phyloP scores from a whole-genome alignment of 2,797 vertebrate genomes.

The Orientallactaga sibirica region DNA sequence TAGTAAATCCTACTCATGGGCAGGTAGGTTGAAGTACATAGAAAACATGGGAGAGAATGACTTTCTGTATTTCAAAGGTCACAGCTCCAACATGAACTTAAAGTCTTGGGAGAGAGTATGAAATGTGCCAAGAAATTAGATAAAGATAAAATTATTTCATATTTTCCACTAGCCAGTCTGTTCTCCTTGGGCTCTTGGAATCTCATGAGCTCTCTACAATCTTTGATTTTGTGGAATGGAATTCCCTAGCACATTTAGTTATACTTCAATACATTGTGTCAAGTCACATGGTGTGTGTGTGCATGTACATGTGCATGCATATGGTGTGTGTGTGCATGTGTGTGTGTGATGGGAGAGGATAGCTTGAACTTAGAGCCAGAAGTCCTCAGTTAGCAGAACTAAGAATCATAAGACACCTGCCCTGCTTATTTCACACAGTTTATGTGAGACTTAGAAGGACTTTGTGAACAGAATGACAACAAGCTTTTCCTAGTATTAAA shows the following conservation, averaged over 20 bases:
- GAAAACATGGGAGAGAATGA: not conserved
- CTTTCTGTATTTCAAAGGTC: not conserved
- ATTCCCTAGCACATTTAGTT: not conserved
- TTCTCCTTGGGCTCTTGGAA: not conserved
- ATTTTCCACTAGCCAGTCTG: not conserved
- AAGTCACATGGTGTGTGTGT: not conserved
- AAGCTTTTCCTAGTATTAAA: conserved; percentile 12
- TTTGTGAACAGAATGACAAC: conserved; percentile 2
- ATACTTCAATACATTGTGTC: not conserved
- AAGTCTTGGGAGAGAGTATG: not conserved
- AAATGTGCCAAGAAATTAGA: not conserved
- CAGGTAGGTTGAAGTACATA: not conserved
- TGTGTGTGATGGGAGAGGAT: not conserved
- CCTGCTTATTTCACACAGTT: not conserved
- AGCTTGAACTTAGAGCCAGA: not conserved
- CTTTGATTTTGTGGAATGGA: not conserved
- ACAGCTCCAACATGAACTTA: not conserved
- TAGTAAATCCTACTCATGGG: not conserved
- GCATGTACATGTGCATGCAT: not conserved
- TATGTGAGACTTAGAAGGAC: not conserved
- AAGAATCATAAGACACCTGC: not conserved
- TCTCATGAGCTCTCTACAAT: not conserved
- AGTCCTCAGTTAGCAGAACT: not conserved
- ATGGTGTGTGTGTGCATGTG: too few relatives aligned
- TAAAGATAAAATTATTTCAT: not conserved